Evolutionary conservation across 2,797 vertebrate species (phyloP).

Genomic region (Phataginus tricuspis): DNA sequence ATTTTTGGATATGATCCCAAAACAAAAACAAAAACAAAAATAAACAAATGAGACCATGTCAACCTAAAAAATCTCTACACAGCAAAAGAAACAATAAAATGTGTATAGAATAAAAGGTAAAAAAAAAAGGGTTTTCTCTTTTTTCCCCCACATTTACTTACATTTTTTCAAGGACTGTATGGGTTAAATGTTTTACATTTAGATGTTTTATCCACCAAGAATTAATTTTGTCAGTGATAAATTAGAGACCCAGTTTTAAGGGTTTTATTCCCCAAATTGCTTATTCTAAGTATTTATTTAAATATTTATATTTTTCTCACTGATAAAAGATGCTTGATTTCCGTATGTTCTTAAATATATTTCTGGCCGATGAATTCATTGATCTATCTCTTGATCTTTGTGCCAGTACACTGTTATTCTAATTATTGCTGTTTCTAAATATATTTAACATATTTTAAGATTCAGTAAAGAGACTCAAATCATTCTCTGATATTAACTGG

Average conservation of each 20-base stretch:
- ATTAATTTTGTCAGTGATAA: not conserved
- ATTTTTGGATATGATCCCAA: not conserved
- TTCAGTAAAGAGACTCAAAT: slow-evolving; percentile 8
- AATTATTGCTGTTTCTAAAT: slow-evolving; percentile 10
- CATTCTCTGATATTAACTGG: not conserved
- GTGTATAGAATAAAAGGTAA: not conserved
- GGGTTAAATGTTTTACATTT: not conserved
- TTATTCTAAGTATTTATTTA: not conserved
- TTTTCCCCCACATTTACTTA: not conserved
- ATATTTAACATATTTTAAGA: not conserved
- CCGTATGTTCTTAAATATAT: not conserved
- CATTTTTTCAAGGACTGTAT: not conserved
- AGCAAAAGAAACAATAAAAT: not conserved
- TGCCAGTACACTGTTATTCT: not conserved
- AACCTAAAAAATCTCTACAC: not conserved
- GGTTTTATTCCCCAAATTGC: not conserved
- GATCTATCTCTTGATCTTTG: not conserved
- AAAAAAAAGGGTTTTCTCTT: not conserved
- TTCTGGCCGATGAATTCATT: not conserved
- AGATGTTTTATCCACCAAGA: not conserved
- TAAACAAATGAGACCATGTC: not conserved
- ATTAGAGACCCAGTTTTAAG: not conserved
- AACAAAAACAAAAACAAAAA: not conserved
- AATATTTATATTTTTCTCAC: not conserved
- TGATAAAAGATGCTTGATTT: not conserved